Evolutionary conservation across 37 sponge, comb jelly and placozoan genomes (phyloP), one percentile per base, ranked within the genome.

Genomic region (Cladorhizidae sp.): DNA sequence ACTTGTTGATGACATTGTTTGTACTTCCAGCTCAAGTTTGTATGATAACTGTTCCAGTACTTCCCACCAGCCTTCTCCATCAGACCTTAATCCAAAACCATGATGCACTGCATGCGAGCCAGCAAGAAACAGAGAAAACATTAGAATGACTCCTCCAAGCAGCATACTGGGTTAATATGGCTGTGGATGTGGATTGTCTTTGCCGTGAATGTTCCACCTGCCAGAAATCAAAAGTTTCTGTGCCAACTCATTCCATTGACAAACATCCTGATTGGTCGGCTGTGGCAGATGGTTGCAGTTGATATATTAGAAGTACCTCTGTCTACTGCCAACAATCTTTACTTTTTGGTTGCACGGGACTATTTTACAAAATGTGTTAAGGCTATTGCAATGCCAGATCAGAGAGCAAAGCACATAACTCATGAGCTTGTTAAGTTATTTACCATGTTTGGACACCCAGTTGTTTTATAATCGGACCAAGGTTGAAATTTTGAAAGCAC

Each of bases 341-440:
- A 87, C 61, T 40, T 87, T 21, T 38, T 87, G 22, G 89, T 88
- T 18, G 38, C 77, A 6, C 83, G 83, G 33, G 89, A 88, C 73
- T 77, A 85, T 36, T 85, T 89, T 41, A 84, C 90, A 8, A 84
- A 80, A 40, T 89, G 85, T 85, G 80, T 63, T 22, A 81, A 84
- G 40, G 85, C 85, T 40, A 74, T 89, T 63, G 84, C 89, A 11
- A 40, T 88, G 40, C 83, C 83, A 14, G 74, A n/a, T n/a, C n/a
- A n/a, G n/a, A n/a, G n/a, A n/a, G n/a, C n/a, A n/a, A n/a, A n/a
- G n/a, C n/a, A n/a, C n/a, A n/a, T n/a, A n/a, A n/a, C n/a, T n/a
- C n/a, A n/a, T n/a, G n/a, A n/a, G n/a, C n/a, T n/a, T n/a, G 80
- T 50, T 85, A 57, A 38, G 32, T 85, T 3, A 72, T 85, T 68